Evolutionary conservation across 2,888 invertebrate genomes (phyloP), one percentile per base, ranked within the genome.

Genomic region (Eumacrocentrus americanus): DNA sequence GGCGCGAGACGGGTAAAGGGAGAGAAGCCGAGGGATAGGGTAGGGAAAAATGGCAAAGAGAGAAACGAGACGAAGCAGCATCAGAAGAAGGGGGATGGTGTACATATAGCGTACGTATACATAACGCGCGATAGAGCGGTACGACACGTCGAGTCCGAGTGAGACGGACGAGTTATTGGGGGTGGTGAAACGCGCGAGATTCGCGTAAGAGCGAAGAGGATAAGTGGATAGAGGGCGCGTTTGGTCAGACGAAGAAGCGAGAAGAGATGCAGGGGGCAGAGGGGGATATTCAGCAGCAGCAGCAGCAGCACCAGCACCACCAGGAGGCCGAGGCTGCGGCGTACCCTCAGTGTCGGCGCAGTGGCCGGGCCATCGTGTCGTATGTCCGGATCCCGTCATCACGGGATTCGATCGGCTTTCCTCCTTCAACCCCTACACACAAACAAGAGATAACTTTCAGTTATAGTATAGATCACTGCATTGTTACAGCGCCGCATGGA

Each of bases 291-390:
- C 38, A 25, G 59, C 29, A 40, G 57, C 50, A 50, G 48, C 44
- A 54, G 47, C 55, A 54, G 40, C 52, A 60, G 56, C 56, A 64
- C 64, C 68, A 71, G 70, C 61, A 71, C 71, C 72, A 74, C 72
- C 75, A 78, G 78, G 77, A 76, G 76, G 74, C 75, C 77, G 77
- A 75, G 77, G 78, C 78, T 77, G 78, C 77, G 76, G 75, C 76
- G 78, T 74, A 74, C 76, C 76, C 74, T 79, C 78, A 80, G 80
- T 79, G 78, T 76, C 79, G 79, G 79, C 79, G 80, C 80, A 79
- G 80, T 80, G 80, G 80, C 79, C 80, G 79, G 80, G 80, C 79
- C 76, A 76, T 75, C 76, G 78, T 76, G 80, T 77, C 77, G 78
- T 76, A 77, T 74, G 77, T 66, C 64, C 62, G 63, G 60, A 64